Evolutionary conservation across 1,140 invertebrate genomes (phyloP), one percentile per base, ranked within the genome.

Genomic region (Drosophila sproati): DNA sequence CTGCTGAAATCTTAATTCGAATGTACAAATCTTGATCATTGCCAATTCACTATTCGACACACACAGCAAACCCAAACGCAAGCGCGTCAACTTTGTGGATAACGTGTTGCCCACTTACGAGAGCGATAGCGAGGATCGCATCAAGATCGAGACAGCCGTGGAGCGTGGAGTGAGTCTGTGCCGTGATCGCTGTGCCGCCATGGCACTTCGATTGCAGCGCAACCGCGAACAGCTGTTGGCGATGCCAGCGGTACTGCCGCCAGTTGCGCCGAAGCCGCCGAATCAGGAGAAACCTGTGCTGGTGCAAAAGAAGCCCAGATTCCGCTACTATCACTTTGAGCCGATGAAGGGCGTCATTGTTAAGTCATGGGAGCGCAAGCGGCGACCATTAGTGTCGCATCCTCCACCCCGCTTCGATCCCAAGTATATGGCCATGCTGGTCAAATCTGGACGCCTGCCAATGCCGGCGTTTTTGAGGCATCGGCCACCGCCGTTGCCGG

Each of bases 61-160:
- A 43, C 6, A 37, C 29, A 92, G 91, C 48, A 91, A 90, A 88
- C 55, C 74, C 3, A 77, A 80, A 12, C 82, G 88, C 31, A 92
- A 91, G 34, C 82, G 86, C 0, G 91, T 92, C 2, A 81, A 80
- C 31, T 92, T 92, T 8, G 89, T 91, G 63, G 91, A 92, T 60
- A 79, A 81, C 2, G 85, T 92, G 20, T 52, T 73, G 60, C 89
- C 91, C 20, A 90, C 80, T 29, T 74, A 86, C 29, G 86, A 91
- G 52, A 92, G 91, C 62, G 91, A 92, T 3, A 61, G 62, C 45
- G 91, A 92, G 61, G 91, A 92, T 64, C 88, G 88, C 2, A 77
- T 62, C 12, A 48, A 78, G 4, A 75, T 92, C 4, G 62, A 71
- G 1, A 50, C 57, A 0, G 71, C 70, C 0, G 72, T 89, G 52